Evolutionary conservation across 2,888 invertebrate species (phyloP).

Genomic region (Morinoia aosen): DNA sequence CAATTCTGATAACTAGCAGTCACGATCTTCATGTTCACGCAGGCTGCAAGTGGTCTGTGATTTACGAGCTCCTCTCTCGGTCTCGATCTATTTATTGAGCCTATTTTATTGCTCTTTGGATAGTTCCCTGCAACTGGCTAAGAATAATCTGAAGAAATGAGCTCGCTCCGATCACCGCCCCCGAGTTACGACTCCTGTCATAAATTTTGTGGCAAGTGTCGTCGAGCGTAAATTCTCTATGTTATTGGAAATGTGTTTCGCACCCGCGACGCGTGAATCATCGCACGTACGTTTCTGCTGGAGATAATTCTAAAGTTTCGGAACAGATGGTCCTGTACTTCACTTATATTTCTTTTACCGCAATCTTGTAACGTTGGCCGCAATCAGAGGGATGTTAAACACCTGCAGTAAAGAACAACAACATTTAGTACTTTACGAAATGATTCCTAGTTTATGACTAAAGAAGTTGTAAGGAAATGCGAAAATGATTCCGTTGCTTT

Average conservation of each 20-base stretch:
- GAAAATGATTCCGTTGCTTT: neutral
- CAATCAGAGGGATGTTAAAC: neutral
- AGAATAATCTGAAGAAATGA: conserved; percentile 43
- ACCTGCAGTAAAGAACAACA: neutral
- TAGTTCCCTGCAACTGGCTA: conserved; percentile 41
- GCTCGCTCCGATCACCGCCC: neutral
- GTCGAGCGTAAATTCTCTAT: conserved; percentile 24
- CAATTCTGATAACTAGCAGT: neutral
- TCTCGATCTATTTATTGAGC: conserved; percentile 48
- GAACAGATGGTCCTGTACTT: neutral
- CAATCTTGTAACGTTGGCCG: neutral
- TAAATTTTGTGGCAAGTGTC: conserved; percentile 45
- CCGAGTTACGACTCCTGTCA: conserved; percentile 16
- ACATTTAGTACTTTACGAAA: neutral
- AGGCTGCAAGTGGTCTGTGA: neutral
- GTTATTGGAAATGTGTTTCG: conserved; percentile 15
- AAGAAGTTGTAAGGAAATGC: too few species aligned
- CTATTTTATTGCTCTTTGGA: conserved; percentile 8
- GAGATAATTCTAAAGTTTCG: neutral
- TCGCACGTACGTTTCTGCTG: neutral
- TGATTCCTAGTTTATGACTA: neutral
- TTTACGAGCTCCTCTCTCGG: conserved; percentile 26
- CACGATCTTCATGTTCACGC: neutral
- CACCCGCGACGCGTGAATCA: conserved; percentile 37
- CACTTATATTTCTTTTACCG: neutral